phyloP scores from a whole-genome alignment of 2,113 vertebrate genomes.

The Neopipo cinnamomea region DNA sequence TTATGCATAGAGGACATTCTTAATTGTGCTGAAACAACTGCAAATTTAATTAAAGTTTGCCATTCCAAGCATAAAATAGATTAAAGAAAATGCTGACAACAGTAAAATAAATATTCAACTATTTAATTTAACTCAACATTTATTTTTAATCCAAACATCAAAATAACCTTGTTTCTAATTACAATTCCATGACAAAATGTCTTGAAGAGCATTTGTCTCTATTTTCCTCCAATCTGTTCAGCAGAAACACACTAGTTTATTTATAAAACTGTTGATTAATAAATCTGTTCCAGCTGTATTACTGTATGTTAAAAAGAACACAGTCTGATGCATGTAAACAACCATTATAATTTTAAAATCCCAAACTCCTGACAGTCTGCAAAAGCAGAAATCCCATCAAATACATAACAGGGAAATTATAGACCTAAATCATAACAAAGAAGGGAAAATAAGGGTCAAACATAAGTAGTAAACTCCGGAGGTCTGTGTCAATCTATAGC shows the following conservation, averaged over 20 bases:
- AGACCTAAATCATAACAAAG: neutral
- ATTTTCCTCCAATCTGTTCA: constrained; percentile 11
- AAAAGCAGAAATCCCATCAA: neutral
- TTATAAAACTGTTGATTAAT: constrained; percentile 38
- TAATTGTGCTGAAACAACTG: constrained; percentile 63
- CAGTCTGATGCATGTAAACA: constrained; percentile 1
- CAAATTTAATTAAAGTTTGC: constrained; percentile 69
- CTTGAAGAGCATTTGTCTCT: constrained; percentile 10
- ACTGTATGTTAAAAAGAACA: neutral
- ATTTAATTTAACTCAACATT: constrained; percentile 34
- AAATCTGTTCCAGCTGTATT: constrained; percentile 34
- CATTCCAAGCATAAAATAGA: constrained; percentile 44
- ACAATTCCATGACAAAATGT: constrained; percentile 33
- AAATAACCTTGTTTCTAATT: constrained; percentile 57
- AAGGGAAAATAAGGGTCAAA: neutral
- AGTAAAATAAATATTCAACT: constrained; percentile 51
- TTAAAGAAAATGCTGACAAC: constrained; percentile 41
- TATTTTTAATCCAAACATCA: constrained; percentile 55
- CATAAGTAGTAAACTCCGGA: neutral
- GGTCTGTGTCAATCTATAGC: neutral
- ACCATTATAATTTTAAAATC: neutral
- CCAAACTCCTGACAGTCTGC: neutral
- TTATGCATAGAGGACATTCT: constrained; percentile 37
- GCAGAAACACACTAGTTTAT: neutral
- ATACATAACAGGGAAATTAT: neutral